phyloP scores from a whole-genome alignment of 2,888 invertebrate species.

The Drosophila sordidula region DNA sequence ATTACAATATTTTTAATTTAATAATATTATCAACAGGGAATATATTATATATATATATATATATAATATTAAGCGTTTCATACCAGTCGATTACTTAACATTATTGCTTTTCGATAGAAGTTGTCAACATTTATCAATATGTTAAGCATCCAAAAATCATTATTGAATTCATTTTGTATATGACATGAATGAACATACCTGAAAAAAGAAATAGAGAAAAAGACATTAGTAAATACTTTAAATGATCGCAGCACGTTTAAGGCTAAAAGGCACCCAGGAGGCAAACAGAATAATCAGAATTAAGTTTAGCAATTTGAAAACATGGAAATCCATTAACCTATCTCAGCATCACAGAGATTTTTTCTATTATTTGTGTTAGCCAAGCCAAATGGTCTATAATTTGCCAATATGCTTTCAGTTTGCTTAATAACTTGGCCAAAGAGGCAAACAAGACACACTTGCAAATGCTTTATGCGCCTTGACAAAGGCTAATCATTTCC shows the following conservation, averaged over 20 bases:
- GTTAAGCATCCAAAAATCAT: too few relatives aligned
- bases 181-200: conserved; percentile 43
- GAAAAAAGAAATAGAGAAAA: conserved; percentile 35
- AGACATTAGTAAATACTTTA: conserved; percentile 54
- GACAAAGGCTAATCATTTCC: conserved; percentile 36
- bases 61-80: too few relatives aligned
- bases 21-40: too few relatives aligned
- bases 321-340: conserved; percentile 11
- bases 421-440: conserved; percentile 38
- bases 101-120: too few relatives aligned
- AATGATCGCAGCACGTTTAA: conserved; percentile 13
- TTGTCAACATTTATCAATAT: background rate
- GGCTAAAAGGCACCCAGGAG: background rate
- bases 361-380: background rate
- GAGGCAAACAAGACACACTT: conserved; percentile 17
- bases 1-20: too few relatives aligned
- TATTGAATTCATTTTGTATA: too few relatives aligned
- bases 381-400: conserved; percentile 55
- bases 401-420: conserved; percentile 51
- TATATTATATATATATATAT: too few relatives aligned
- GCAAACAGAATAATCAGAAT: conserved; percentile 9
- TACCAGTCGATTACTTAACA: too few relatives aligned
- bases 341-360: background rate
- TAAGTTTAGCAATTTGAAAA: conserved; percentile 8
- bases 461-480: conserved; percentile 14